A percentile compares a stretch with the other conserved stretches of the same genome.
Conservation (phyloP, 2,888 invertebrate genomes). For the Caenorhabditis sulstoni region DNA sequence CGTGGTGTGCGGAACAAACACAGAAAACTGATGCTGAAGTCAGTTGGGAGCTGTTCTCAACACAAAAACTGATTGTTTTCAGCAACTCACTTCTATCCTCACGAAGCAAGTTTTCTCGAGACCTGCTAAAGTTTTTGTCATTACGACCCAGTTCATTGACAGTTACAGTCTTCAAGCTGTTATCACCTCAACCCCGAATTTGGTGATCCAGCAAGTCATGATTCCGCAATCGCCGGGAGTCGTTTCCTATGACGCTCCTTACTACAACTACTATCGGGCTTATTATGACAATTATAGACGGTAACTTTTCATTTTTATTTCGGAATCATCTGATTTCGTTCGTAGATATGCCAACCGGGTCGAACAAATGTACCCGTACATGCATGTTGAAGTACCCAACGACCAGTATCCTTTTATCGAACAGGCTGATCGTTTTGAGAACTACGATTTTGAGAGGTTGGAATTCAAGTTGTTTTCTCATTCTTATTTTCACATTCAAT, state of each 20-base stretch:
- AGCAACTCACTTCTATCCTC: constrained; percentile 52
- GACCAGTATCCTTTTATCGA: constrained; percentile 46
- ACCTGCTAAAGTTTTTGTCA: constrained; percentile 42
- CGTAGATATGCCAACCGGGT: constrained; percentile 48
- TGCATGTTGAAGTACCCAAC: constrained; percentile 41
- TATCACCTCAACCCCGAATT: constrained; percentile 10
- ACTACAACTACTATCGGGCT: constrained; percentile 55
- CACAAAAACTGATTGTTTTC: no score
- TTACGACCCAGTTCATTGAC: constrained; percentile 48
- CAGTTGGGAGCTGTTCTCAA: constrained; percentile 7
- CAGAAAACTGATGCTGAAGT: constrained; percentile 57
- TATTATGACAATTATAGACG: constrained; percentile 60
- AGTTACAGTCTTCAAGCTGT: constrained; percentile 38
- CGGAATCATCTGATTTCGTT: background rate
- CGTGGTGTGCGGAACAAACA: constrained; percentile 51
- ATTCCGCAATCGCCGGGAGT: constrained; percentile 46
- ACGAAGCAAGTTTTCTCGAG: constrained; percentile 47
- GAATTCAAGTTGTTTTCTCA: background rate
- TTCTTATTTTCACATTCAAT: background rate
- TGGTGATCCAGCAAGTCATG: constrained; percentile 50
- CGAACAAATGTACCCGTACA: constrained; percentile 55
- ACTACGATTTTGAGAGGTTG: constrained; percentile 32
- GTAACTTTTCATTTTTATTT: constrained; percentile 2
- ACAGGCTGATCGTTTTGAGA: constrained; percentile 26
- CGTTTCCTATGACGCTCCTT: constrained; percentile 41